Base-by-base conservation (phyloP, 2,888 invertebrate species). In the Ferrisia virgata region DNA sequence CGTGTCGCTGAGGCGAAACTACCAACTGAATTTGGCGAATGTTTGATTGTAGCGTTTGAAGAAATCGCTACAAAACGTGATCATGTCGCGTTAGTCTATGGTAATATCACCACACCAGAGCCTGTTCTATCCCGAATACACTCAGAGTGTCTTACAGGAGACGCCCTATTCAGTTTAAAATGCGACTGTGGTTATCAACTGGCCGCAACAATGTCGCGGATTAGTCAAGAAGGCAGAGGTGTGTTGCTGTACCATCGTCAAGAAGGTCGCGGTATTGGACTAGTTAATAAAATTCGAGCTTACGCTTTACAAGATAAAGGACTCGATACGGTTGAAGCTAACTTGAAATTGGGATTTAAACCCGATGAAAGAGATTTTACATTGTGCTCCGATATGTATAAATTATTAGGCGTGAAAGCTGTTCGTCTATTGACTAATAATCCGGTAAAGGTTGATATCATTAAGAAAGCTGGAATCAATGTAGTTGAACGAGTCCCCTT, bases 111-210 rank as follows among this genome's bases (percentile, higher is more conserved):
- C n/a, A 53, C 43, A 9, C 22, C 25, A 1, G 53, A 76, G 1
- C 28, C 72, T 43, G 76, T 84, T 2, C 33, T 84, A 18, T 58
- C 47, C 1, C 69, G 84, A 18, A 47, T 84, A 13, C 84, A 84
- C 43, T 84, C 84, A 5, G 84, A 84, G 33, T 84, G 84, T n/a
- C 31, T 84, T 1, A 84, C 84, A 4, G 84, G 84, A 72, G 84
- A 84, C 69, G 72, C 78, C 13, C 18, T 84, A 0, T 58, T 69
- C 58, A 79, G 58, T 15, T 22, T 84, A 33, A 47, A 53, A 53
- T 84, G 84, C 43, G 84, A 84, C 25, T 84, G 84, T 36, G 84
- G 84, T 9, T 13, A 31, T 58, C 84, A 84, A 39, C n/a, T 84
- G 13, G 53, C 28, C 4, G 64, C 36, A 2, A 33, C 84, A 1